These are phyloP conservation scores for Drosophila sucinea DNA, from an alignment of 1,140 invertebrate species.

Conservation along the genomic window DNA sequence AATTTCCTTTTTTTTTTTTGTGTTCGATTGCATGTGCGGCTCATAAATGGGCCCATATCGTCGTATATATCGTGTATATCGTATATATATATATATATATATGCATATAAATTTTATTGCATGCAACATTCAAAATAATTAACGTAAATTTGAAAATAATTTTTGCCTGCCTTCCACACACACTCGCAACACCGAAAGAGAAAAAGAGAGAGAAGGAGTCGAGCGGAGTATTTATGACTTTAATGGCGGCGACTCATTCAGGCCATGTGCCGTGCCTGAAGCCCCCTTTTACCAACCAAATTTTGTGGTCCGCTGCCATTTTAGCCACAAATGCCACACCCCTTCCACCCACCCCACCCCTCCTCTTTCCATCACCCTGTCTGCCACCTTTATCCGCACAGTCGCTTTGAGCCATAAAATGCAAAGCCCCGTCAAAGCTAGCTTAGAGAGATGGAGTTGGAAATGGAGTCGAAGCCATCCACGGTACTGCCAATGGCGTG, in stretches of 20 bases:
- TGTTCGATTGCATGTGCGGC: conserved; percentile 54
- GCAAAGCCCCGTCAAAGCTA: not conserved
- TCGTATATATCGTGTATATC: conserved; percentile 36
- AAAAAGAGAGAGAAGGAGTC: not conserved
- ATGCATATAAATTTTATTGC: conserved; percentile 72
- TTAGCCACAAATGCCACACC: conserved; percentile 30
- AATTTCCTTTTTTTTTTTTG: conserved; percentile 10
- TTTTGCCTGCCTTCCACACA: conserved; percentile 51
- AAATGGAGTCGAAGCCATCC: conserved; percentile 30
- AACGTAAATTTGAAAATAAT: conserved; percentile 80
- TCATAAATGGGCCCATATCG: conserved; percentile 46
- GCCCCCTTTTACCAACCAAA: conserved; percentile 22
- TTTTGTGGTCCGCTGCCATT: conserved; percentile 56
- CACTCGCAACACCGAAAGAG: not conserved
- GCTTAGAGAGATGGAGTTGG: not conserved
- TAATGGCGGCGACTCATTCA: conserved; percentile 70
- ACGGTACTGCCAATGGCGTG: conserved; percentile 64
- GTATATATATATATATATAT: conserved; percentile 30
- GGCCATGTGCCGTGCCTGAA: conserved; percentile 41
- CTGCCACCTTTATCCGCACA: conserved; percentile 1
- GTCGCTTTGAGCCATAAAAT: conserved; percentile 48
- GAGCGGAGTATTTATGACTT: conserved; percentile 66
- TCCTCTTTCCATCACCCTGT: not conserved
- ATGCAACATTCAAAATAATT: conserved; percentile 77
- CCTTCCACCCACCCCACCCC: conserved; percentile 17